Base-by-base conservation (phyloP, 2,797 vertebrate genomes). In the Rachycentron canadum region DNA sequence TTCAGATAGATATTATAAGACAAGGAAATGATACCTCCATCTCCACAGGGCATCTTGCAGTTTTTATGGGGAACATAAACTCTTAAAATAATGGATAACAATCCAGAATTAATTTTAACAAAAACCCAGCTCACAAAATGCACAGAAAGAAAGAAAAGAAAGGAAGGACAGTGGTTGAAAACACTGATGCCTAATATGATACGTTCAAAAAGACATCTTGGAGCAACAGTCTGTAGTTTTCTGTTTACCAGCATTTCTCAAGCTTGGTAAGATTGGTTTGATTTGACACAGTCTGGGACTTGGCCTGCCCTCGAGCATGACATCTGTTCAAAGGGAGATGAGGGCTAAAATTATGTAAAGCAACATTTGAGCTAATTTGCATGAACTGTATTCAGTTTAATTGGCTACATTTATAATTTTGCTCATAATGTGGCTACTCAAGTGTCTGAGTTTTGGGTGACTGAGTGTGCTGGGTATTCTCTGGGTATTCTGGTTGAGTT, bases 31-130 rank as follows among this genome's bases (percentile, higher is more conserved):
- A 84, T 88, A 65, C 58, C 43, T 69, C 36, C 73, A 53, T 60
- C 83, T 76, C 82, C 76, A 68, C 69, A 85, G 75, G 89, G 63
- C 72, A 74, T 84, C 52, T 52, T 64, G 73, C 52, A 53, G 77
- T 53, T 86, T 93, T 93, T 91, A 90, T 81, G 69, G 76, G 28
- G 43, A 83, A 69, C 83, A 91, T 93, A 84, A 92, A 84, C 84
- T 79, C 76, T 86, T 84, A 4, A 53, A 12, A 56, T 80, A 90
- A 88, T 86, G 73, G 67, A 80, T 86, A 89, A 85, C 25, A 30
- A 88, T 82, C 55, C 57, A 60, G 84, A 88, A 86, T 90, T 85
- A 49, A 70, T 83, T 73, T 61, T 56, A 85, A 82, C 82, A 73
- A 81, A 84, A 77, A 53, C 38, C 67, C 40, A 61, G 52, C 75